Conservation (phyloP, 2,797 vertebrate genomes). For the Helarctos malayanus region DNA sequence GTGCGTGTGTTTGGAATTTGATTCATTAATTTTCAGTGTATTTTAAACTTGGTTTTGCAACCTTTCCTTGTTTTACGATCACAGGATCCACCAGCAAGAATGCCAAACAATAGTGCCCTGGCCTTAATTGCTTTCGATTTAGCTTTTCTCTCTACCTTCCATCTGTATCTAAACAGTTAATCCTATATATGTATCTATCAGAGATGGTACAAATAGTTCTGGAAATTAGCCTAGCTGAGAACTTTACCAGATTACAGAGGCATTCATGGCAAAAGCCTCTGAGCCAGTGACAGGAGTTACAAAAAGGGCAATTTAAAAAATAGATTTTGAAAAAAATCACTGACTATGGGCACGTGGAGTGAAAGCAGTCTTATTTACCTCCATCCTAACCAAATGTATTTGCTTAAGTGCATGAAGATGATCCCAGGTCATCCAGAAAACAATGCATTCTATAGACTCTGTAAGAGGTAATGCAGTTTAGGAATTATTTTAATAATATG, state of each 20-base stretch:
- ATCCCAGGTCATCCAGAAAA: conserved; percentile 4
- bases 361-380: background rate
- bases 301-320: background rate
- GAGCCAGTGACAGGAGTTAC: background rate
- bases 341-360: background rate
- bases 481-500: conserved; percentile 14
- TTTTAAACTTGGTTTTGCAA: conserved; percentile 56
- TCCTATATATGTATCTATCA: background rate
- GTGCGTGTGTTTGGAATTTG: conserved; percentile 25
- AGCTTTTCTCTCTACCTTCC: background rate
- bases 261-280: background rate
- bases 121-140: conserved; percentile 2
- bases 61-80: background rate
- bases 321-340: background rate
- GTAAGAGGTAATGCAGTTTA: background rate
- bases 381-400: background rate
- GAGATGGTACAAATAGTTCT: background rate
- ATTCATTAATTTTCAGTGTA: conserved; percentile 59
- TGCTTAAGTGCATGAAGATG: background rate
- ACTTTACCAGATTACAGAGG: background rate
- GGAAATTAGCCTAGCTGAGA: background rate
- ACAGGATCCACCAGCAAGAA: background rate
- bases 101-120: background rate
- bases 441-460: background rate
- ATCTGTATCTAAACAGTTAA: background rate